Evolutionary conservation across 2,113 vertebrate species (phyloP).

Genomic region (Alces alces): DNA sequence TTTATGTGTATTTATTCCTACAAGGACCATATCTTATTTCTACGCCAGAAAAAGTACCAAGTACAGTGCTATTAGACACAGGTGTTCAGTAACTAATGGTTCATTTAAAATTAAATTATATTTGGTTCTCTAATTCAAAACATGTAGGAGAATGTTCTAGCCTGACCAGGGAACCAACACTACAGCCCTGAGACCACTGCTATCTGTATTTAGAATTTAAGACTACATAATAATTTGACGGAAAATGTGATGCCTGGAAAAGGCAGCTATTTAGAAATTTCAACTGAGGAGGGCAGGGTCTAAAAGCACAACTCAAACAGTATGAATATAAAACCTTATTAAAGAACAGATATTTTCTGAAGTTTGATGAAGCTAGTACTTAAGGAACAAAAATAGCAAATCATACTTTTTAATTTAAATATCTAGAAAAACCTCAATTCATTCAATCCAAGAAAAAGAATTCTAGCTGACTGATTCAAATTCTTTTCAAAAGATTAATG

Average conservation of each 20-base stretch:
- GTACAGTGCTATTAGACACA: neutral
- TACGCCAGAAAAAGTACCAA: constrained; percentile 5
- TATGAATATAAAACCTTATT: neutral
- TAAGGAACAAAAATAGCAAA: neutral
- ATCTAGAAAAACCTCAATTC: neutral
- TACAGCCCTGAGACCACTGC: neutral
- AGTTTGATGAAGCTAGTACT: neutral
- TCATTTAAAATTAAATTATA: constrained; percentile 37
- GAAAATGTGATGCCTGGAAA: neutral
- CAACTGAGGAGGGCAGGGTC: neutral
- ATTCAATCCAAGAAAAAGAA: neutral
- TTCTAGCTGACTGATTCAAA: neutral
- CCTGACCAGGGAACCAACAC: neutral
- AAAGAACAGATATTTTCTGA: neutral
- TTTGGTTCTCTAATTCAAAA: neutral
- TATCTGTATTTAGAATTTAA: neutral
- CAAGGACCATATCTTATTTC: neutral
- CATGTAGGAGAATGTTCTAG: neutral
- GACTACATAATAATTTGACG: neutral
- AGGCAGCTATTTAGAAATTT: neutral
- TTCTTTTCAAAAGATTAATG: constrained; percentile 29
- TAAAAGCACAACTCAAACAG: neutral
- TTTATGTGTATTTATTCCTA: neutral
- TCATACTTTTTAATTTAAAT: neutral
- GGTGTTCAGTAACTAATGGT: neutral